Base-by-base conservation (phyloP, 2,113 vertebrate genomes). In the Lampris megalopsis region DNA sequence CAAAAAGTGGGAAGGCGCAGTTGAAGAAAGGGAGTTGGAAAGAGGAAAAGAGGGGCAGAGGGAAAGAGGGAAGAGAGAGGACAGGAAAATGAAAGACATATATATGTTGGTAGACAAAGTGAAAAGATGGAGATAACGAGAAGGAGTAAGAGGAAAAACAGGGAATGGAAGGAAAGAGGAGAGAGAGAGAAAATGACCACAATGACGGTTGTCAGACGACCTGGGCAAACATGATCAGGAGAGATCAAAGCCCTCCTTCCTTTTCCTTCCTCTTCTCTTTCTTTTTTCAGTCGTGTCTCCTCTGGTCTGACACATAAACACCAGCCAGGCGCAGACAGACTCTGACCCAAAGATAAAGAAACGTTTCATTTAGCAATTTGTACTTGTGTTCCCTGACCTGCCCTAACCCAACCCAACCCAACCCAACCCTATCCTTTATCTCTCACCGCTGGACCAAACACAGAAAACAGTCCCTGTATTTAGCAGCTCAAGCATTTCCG, bases 341-440 rank as follows among this genome's bases (percentile, higher is more conserved):
- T 66, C 83, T 77, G 73, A 88, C 84, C 87, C 59, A 75, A 80
- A 87, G 79, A 78, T 41, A 57, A 49, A 80, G 87, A 86, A 82
- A 87, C 77, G 60, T 85, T 92, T 91, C 71, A 92, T 92, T 93
- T 84, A 90, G 79, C 71, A 91, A 92, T 93, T 90, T 91, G 90
- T 93, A 76, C 79, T 78, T 73, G 71, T 85, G 80, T 90, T 90
- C 87, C 79, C 80, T 87, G 82, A 89, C 79, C 73, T 87, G 67
- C 84, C 73, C 85, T 83, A 85, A 86, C 82, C 86, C 71, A 79
- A 86, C 83, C 88, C 80, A 85, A 86, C 82, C 86, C 71, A 79
- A 86, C 83, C 88, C 80, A 86, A 89, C 79, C 84, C 81, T 71
- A 66, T 81, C 85, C 80, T 83, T 75, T 85, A 86, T 80, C 82